Evolutionary conservation across 2,797 vertebrate genomes (phyloP).

Genomic region (Phyllotis vaccarum): DNA sequence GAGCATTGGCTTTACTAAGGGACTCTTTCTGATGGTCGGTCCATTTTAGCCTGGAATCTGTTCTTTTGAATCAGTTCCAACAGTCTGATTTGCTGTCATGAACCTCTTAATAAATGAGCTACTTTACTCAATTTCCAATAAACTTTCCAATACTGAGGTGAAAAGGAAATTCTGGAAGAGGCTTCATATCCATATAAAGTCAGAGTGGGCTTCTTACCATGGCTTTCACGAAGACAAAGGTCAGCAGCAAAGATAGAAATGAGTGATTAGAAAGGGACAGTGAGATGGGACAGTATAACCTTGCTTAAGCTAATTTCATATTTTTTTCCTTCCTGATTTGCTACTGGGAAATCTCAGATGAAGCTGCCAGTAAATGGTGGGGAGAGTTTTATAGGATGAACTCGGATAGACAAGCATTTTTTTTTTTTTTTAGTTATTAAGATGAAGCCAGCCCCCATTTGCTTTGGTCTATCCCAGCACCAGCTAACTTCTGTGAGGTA

Average conservation of each 20-base stretch:
- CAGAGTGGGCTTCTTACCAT: not conserved
- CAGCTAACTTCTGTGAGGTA: not conserved
- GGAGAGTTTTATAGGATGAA: not conserved
- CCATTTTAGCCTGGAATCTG: not conserved
- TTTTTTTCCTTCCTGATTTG: not conserved
- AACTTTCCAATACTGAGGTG: not conserved
- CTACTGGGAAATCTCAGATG: conserved; percentile 11
- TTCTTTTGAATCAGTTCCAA: conserved; percentile 49
- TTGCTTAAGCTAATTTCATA: not conserved
- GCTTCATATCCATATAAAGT: not conserved
- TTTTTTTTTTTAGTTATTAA: not conserved
- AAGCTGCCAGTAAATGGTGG: not conserved
- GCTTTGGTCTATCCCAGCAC: not conserved
- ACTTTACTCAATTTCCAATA: not conserved
- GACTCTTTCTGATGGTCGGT: conserved; percentile 1
- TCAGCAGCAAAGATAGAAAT: not conserved
- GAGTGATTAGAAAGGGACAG: not conserved
- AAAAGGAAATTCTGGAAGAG: not conserved
- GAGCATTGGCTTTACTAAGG: conserved; percentile 53
- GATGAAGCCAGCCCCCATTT: not conserved
- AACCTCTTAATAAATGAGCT: conserved; percentile 45
- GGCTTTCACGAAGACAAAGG: not conserved
- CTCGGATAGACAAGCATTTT: not conserved
- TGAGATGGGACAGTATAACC: not conserved
- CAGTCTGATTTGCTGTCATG: conserved; percentile 25